These are phyloP conservation scores for Gavia stellata DNA, from an alignment of 2,113 vertebrate species.

Conservation along the genomic window DNA sequence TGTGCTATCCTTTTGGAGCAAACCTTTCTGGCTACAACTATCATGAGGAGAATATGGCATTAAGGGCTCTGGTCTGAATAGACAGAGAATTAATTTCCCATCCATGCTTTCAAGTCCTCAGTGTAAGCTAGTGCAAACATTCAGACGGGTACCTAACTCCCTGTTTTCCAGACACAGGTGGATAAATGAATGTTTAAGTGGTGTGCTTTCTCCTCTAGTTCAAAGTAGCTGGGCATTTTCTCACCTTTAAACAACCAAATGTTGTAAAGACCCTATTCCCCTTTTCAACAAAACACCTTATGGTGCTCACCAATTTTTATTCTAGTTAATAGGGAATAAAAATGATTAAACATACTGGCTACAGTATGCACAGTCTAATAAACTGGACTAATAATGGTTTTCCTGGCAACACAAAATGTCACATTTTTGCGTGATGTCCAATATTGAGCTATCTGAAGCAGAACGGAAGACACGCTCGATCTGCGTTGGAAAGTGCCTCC, in stretches of 20 bases:
- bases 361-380: neutral
- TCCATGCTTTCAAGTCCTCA: neutral
- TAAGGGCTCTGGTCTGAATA: neutral
- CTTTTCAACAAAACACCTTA: neutral
- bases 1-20: neutral
- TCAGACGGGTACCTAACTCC: neutral
- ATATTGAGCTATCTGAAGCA: neutral
- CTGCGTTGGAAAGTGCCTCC: neutral
- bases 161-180: neutral
- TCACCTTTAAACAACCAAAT: neutral
- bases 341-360: neutral
- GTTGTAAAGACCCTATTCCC: neutral
- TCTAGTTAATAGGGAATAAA: neutral
- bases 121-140: neutral
- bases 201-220: neutral
- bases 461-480: fast-evolving
- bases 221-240: neutral
- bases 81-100: neutral
- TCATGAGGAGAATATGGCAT: neutral
- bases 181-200: neutral
- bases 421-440: neutral
- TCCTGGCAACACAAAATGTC: neutral
- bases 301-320: neutral
- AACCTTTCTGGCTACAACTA: neutral
- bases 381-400: neutral